These are phyloP conservation scores for Mongoloraphidia duomilia DNA, from an alignment of 2,888 invertebrate species.

Conservation along the genomic window DNA sequence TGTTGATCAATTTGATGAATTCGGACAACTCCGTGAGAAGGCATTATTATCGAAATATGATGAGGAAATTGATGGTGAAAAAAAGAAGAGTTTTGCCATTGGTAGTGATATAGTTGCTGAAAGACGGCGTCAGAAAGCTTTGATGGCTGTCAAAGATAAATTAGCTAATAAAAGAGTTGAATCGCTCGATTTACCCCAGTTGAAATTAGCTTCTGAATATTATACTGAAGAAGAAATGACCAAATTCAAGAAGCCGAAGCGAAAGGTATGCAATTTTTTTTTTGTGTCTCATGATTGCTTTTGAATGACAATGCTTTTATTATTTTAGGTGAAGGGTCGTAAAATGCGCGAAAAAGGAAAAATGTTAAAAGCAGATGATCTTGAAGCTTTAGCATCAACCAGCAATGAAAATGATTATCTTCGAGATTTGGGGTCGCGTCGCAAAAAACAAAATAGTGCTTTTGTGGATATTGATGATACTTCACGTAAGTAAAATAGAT, in stretches of 20 bases:
- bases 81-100: conserved; percentile 57
- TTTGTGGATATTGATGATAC: conserved; percentile 50
- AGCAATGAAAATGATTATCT: background rate
- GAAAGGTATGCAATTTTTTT: conserved; percentile 34
- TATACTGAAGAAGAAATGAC: conserved; percentile 71
- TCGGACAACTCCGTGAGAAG: conserved; percentile 45
- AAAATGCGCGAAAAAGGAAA: conserved; percentile 49
- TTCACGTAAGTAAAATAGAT: conserved; percentile 29
- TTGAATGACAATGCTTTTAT: conserved; percentile 8
- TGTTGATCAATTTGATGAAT: conserved; percentile 55
- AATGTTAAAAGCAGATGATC: conserved; percentile 56
- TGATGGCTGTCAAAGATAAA: conserved; percentile 39
- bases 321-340: conserved; percentile 27
- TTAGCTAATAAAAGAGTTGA: conserved; percentile 56
- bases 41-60: conserved; percentile 83
- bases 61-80: conserved; percentile 72
- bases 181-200: conserved; percentile 50
- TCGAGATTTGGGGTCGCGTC: conserved; percentile 15
- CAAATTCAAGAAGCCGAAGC: conserved; percentile 81
- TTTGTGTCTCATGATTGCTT: conserved; percentile 4
- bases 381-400: conserved; percentile 30
- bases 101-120: conserved; percentile 48
- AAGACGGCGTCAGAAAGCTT: conserved; percentile 33
- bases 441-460: conserved; percentile 28
- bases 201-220: conserved; percentile 74